A percentile compares a stretch with the other conserved stretches of the same genome.
Conservation (phyloP, 2,797 vertebrate species). For the Mallotus villosus region DNA sequence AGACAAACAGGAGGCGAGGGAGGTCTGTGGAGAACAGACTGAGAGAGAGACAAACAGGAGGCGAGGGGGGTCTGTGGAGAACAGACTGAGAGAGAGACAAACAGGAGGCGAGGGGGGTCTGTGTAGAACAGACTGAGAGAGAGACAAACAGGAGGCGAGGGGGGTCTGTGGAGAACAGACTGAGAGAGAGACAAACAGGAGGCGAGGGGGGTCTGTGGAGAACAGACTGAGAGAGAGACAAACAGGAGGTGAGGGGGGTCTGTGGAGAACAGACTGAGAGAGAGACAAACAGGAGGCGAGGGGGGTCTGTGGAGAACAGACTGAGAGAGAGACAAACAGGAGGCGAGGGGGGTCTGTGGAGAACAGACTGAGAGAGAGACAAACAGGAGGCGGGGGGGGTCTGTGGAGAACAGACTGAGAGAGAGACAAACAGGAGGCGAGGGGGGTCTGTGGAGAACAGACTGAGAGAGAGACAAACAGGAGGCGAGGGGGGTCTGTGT, state of each 20-base stretch:
- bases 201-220: background rate
- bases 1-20: conserved; percentile 13
- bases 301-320: background rate
- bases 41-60: conserved; percentile 14
- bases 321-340: conserved; percentile 13
- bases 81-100: conserved; percentile 13
- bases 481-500: background rate
- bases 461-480: conserved; percentile 16
- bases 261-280: background rate
- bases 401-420: background rate
- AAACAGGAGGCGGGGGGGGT: conserved; percentile 1
- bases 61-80: background rate
- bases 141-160: conserved; percentile 15
- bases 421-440: conserved; percentile 15
- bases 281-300: conserved; percentile 15
- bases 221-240: conserved; percentile 11
- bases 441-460: background rate
- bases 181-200: conserved; percentile 14
- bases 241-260: background rate
- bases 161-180: background rate
- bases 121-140: background rate
- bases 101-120: background rate
- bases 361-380: conserved; percentile 9
- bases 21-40: background rate
- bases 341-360: background rate